phyloP scores from a whole-genome alignment of 37 sponge, comb jelly and placozoan genomes.

The Hexactinellida sp. region DNA sequence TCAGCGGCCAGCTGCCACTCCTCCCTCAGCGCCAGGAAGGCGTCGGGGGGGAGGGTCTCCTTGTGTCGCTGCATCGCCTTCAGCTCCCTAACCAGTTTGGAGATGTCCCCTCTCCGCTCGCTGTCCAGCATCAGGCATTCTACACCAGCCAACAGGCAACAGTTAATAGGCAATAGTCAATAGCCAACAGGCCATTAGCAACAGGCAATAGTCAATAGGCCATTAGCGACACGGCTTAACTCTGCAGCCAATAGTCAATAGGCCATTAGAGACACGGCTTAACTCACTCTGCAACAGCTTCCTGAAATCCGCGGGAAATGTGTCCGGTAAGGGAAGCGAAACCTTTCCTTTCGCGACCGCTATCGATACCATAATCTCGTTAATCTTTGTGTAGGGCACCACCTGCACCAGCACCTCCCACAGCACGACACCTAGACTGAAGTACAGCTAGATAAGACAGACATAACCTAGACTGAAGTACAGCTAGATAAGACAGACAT shows the following conservation, averaged over 20 bases:
- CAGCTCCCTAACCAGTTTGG: not conserved
- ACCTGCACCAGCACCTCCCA: not conserved
- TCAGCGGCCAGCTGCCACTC: not conserved
- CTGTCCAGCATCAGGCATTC: not conserved
- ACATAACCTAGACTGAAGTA: slow-evolving; percentile 3
- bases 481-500: not conserved
- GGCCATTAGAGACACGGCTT: not conserved
- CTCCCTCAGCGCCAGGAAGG: not conserved
- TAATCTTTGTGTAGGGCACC: not conserved
- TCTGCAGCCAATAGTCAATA: not conserved
- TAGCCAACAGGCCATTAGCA: not conserved
- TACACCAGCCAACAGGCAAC: no score
- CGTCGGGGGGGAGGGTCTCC: not conserved
- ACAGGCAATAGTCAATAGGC: not conserved
- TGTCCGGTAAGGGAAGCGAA: not conserved
- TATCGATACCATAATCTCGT: not conserved
- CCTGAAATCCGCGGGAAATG: not conserved
- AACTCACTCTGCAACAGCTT: not conserved
- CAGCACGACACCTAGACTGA: not conserved
- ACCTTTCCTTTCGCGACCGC: not conserved
- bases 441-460: not conserved
- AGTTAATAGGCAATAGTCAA: not conserved
- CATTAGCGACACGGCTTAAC: not conserved
- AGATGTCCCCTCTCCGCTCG: not conserved
- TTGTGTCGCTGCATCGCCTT: not conserved